These are phyloP conservation scores for Ctenopoma multispine DNA, from an alignment of 2,797 vertebrate species.

Conservation along the genomic window DNA sequence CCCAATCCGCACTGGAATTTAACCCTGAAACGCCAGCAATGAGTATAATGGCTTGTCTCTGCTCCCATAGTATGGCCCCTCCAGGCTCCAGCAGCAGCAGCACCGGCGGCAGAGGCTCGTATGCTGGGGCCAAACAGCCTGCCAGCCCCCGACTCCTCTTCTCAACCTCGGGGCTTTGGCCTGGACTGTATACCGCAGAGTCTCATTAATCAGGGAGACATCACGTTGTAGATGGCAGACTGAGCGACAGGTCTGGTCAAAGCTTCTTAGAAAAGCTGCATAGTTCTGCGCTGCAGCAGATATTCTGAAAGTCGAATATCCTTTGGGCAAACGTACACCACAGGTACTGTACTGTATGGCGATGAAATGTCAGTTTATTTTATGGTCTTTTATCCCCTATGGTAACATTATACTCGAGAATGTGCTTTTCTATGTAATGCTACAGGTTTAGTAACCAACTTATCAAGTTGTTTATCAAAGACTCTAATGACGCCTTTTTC, in stretches of 20 bases:
- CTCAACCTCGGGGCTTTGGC: conserved; percentile 63
- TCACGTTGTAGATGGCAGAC: conserved; percentile 52
- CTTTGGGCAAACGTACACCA: not conserved
- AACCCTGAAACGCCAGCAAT: conserved; percentile 73
- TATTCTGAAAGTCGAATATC: not conserved
- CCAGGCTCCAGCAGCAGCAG: conserved; percentile 48
- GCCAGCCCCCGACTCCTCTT: conserved; percentile 78
- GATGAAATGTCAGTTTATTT: conserved; percentile 12
- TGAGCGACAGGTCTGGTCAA: conserved; percentile 52
- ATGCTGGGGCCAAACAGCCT: conserved; percentile 58
- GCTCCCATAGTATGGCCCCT: conserved; percentile 68
- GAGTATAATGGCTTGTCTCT: conserved; percentile 63
- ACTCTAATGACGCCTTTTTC: not conserved
- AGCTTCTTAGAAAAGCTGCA: conserved; percentile 22
- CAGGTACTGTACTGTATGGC: not conserved
- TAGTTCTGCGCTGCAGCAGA: not conserved
- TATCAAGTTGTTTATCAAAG: not conserved
- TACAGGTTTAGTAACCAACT: not conserved
- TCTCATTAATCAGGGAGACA: conserved; percentile 69
- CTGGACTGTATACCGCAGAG: conserved; percentile 53
- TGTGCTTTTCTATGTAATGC: not conserved
- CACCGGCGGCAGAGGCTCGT: conserved; percentile 24
- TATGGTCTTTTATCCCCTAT: conserved; percentile 5
- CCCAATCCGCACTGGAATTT: conserved; percentile 80
- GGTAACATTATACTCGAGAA: no score